Base-by-base conservation (phyloP, 2,888 invertebrate genomes). In the Caenorhabditis afra region DNA sequence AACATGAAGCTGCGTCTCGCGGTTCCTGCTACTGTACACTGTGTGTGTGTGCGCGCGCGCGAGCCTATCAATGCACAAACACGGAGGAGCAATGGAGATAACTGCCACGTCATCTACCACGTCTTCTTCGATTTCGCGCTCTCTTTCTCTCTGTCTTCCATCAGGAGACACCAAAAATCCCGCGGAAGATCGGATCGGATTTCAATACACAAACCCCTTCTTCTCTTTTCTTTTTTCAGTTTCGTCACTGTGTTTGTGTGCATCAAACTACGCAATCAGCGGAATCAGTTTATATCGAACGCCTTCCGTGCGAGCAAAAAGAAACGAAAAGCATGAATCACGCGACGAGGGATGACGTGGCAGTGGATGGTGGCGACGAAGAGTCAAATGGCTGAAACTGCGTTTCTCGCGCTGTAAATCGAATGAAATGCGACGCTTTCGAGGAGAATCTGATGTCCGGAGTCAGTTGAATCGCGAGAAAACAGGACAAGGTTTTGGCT, bases 101-200 rank as follows among this genome's bases (percentile, higher is more conserved):
- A 39, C 14, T 70, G 50, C 59, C 59, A 70, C 70, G 70, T 71
- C 62, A 71, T 57, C 20, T 7, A 23, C 10, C 47, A 47, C 50
- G 3, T 50, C 22, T 20, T 23, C 50, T 20, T 11, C 20, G 3
- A 16, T 16, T 47, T 20, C 47, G 3, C 7, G 4, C 14, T 12
- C 20, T 5, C 39, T 71, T 64, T 71, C 53, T 64, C 61, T 55
- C 55, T 47, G n/a, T n/a, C n/a, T n/a, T n/a, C n/a, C 57, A 71
- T 71, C 41, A 57, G 53, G 50, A n/a, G n/a, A 57, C 62, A 71
- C 37, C 71, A 71, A 57, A 64, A 57, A 64, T 49, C 71, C 41
- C 10, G 35, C 11, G 3, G 18, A 58, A 41, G 49, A 16, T 29
- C n/a, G 45, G 47, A 53, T 70, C 53, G 52, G 44, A 70, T 65